Base-by-base conservation (phyloP, 2,797 vertebrate genomes). In the Fistularia commersonii region DNA sequence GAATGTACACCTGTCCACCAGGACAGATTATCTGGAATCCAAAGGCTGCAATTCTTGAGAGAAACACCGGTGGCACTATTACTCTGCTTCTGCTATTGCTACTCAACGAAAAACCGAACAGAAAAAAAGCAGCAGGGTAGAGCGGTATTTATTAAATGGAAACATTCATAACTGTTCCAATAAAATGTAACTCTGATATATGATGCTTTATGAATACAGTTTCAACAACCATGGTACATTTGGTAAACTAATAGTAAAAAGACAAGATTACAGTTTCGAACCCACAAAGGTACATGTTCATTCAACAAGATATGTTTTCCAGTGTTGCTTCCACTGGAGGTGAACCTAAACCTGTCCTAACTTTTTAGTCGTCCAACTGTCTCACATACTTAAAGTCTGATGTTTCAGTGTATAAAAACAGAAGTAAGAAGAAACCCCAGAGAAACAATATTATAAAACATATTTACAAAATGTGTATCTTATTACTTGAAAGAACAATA, bases 81-180 rank as follows among this genome's bases (percentile, higher is more conserved):
- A 10, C 9, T 36, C 7, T 36, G 9, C 7, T 8, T 10, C 35
- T 36, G 35, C 9, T 36, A 2, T 36, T 36, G 9, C 35, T 36
- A 36, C 35, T 10, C 7, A 36, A 36, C 39, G 6, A 0, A 32
- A 8, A 0, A 5, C 14, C 6, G 39, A 4, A 10, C 10, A 13
- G 10, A 32, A 23, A 37, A 0, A 9, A 6, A 31, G 9, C 35
- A 10, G 23, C n/a, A 48, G n/a, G 47, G 8, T 10, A 34, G 11
- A 44, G 23, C 63, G 36, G 42, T 36, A 48, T 88, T 88, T 88
- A 84, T 81, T 88, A 34, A 32, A 15, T 42, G 56, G 61, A 56
- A 66, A 79, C 76, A 60, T 71, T 83, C 42, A 60, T 40, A 79
- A 75, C 12, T 23, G 23, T 3, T 61, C 61, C 11, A 12, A 65